A percentile compares a stretch with the other conserved stretches of the same genome.
phyloP scores from a whole-genome alignment of 2,113 vertebrate species.

The Nanorana parkeri region DNA sequence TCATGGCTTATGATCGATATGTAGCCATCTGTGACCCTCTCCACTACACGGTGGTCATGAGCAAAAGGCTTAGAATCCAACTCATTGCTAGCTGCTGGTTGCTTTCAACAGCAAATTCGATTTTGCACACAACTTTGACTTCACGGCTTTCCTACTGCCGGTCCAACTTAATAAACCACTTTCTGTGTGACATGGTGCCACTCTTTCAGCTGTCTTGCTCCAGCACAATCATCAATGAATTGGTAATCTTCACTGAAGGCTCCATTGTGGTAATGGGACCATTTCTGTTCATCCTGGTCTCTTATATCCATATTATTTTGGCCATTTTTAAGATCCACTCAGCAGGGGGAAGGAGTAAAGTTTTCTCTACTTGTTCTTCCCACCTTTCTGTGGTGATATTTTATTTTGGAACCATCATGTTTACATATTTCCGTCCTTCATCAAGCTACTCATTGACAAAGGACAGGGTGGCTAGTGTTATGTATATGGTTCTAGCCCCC shows the following conservation, averaged over 20 bases:
- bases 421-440: slow-evolving; percentile 6
- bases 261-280: not conserved
- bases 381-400: slow-evolving; percentile 42
- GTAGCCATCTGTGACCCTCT: slow-evolving; percentile 50
- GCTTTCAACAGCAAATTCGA: slow-evolving; percentile 42
- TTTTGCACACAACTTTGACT: slow-evolving; percentile 26
- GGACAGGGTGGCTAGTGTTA: slow-evolving; percentile 60
- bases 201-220: slow-evolving; percentile 56
- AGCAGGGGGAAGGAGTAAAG: slow-evolving; percentile 43
- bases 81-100: slow-evolving; percentile 23
- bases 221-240: slow-evolving; percentile 11
- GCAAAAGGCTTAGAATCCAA: slow-evolving; percentile 7
- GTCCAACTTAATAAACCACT: slow-evolving; percentile 48
- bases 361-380: not conserved
- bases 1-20: slow-evolving; percentile 51
- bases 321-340: slow-evolving; percentile 39
- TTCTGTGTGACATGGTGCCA: slow-evolving; percentile 52
- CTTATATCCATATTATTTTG: slow-evolving; percentile 36
- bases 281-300: slow-evolving; percentile 31
- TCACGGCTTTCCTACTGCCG: slow-evolving; percentile 38
- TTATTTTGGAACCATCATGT: not conserved
- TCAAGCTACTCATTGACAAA: not conserved
- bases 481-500: slow-evolving; percentile 61
- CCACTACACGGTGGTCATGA: slow-evolving; percentile 38
- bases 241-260: slow-evolving; percentile 36